Evolutionary conservation across 2,797 vertebrate species (phyloP).

Genomic region (Euthynnus affinis): DNA sequence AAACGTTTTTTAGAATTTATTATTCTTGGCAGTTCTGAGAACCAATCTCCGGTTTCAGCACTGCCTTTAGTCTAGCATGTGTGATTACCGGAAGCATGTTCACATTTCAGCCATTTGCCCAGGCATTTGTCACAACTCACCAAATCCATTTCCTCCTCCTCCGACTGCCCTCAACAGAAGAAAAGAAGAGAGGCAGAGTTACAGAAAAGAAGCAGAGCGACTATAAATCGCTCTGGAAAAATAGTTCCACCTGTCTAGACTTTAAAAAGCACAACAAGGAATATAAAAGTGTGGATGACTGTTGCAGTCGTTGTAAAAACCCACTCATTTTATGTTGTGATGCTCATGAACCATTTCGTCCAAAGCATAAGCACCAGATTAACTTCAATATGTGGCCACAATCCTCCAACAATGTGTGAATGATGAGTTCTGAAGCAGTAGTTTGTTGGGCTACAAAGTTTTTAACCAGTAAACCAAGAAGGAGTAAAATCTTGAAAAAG

Average conservation of each 20-base stretch:
- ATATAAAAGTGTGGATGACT: slow-evolving; percentile 40
- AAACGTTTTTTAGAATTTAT: slow-evolving; percentile 53
- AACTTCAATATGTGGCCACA: slow-evolving; percentile 1
- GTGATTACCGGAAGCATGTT: slow-evolving; percentile 71
- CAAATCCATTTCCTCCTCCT: slow-evolving; percentile 99
- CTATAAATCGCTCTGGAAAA: slow-evolving; percentile 47
- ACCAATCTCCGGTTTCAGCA: slow-evolving; percentile 61
- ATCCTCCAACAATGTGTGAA: not conserved
- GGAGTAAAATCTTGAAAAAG: slow-evolving; percentile 7
- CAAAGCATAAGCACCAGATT: not conserved
- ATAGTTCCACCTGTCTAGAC: slow-evolving; percentile 27
- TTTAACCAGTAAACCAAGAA: not conserved
- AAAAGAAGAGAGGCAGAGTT: slow-evolving; percentile 84
- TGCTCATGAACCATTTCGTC: slow-evolving; percentile 4
- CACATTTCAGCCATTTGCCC: slow-evolving; percentile 73
- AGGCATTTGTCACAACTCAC: slow-evolving; percentile 91
- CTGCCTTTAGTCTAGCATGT: slow-evolving; percentile 63
- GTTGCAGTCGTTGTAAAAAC: slow-evolving; percentile 34
- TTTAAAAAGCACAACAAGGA: slow-evolving; percentile 27
- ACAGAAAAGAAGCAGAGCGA: slow-evolving; percentile 67
- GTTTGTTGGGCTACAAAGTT: slow-evolving; percentile 8
- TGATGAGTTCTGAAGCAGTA: not conserved
- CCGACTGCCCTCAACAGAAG: slow-evolving; percentile 92
- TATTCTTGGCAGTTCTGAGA: slow-evolving; percentile 57
- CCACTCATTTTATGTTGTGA: slow-evolving; percentile 1